A percentile compares a stretch with the other conserved stretches of the same genome.
phyloP scores from a whole-genome alignment of 2,113 vertebrate species.

The Cyprinodon variegatus region DNA sequence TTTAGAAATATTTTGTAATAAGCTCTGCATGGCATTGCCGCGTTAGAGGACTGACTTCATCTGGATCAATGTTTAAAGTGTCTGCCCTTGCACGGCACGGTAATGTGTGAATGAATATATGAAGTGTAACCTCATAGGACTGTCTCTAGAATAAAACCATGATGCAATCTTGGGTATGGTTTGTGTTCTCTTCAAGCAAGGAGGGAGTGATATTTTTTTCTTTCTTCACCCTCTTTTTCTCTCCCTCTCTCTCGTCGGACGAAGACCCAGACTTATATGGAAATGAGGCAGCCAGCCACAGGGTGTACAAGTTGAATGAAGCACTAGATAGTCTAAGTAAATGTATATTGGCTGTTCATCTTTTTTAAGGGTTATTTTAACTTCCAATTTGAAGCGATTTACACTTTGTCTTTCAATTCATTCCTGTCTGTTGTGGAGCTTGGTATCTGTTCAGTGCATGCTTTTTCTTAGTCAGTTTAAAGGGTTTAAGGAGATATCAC shows the following conservation, averaged over 20 bases:
- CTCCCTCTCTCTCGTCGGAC: conserved; percentile 64
- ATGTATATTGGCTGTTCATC: conserved; percentile 77
- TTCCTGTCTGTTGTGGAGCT: conserved; percentile 65
- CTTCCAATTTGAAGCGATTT: conserved; percentile 78
- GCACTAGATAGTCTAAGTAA: conserved; percentile 68
- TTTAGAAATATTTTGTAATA: conserved; percentile 39
- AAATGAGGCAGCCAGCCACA: conserved; percentile 77
- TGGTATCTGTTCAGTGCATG: conserved; percentile 73
- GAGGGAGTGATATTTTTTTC: conserved; percentile 58
- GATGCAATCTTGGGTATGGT: conserved; percentile 68
- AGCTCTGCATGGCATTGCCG: conserved; percentile 20
- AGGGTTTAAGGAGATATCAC: conserved; percentile 73
- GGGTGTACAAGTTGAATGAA: conserved; percentile 76
- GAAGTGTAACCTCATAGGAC: conserved; percentile 50
- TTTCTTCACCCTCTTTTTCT: conserved; percentile 44
- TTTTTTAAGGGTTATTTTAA: conserved; percentile 64
- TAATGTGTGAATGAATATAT: conserved; percentile 58
- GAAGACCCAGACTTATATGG: conserved; percentile 79
- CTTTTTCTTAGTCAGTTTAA: conserved; percentile 56
- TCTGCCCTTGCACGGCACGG: conserved; percentile 9
- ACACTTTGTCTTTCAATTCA: conserved; percentile 74
- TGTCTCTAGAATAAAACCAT: conserved; percentile 55
- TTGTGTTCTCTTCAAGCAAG: conserved; percentile 65
- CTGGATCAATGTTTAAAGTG: conserved; percentile 24
- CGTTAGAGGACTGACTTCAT: conserved; percentile 4